Conservation (phyloP, 2,797 vertebrate genomes). For the Gymnopithys bicolor region DNA sequence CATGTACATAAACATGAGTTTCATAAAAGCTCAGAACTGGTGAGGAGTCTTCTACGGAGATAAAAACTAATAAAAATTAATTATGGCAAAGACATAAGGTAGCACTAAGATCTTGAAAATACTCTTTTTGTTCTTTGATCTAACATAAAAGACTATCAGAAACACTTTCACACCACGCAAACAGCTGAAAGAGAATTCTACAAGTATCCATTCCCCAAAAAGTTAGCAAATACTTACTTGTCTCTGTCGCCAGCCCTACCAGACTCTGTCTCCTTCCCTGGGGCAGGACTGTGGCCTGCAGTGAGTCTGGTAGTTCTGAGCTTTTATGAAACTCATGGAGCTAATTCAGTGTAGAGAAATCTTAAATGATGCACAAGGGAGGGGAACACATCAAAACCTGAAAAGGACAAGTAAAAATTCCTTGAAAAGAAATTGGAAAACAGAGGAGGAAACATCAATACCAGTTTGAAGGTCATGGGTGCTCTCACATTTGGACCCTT, state of each 20-base stretch:
- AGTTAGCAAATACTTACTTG: not conserved
- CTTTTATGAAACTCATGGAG: too few relatives aligned
- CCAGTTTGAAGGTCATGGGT: not conserved
- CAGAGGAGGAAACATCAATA: not conserved
- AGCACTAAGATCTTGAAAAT: not conserved
- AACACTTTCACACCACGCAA: fast-evolving
- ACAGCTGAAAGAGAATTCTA: not conserved
- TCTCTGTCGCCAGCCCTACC: not conserved
- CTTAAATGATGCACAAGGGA: not conserved
- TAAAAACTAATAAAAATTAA: not conserved
- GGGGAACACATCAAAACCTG: not conserved
- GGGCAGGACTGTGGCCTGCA: not conserved
- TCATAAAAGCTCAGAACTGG: not conserved
- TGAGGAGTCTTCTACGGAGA: not conserved
- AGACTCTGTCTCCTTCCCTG: not conserved
- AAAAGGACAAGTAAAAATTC: not conserved
- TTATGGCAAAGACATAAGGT: not conserved
- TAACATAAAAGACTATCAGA: not conserved
- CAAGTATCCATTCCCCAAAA: fast-evolving
- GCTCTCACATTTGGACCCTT: not conserved
- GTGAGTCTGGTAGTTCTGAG: too few relatives aligned
- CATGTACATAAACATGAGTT: not conserved
- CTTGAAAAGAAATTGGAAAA: not conserved
- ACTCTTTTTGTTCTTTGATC: not conserved
- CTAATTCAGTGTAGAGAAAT: not conserved